Base-by-base conservation (phyloP, 2,113 vertebrate species). In the Lycaon pictus region DNA sequence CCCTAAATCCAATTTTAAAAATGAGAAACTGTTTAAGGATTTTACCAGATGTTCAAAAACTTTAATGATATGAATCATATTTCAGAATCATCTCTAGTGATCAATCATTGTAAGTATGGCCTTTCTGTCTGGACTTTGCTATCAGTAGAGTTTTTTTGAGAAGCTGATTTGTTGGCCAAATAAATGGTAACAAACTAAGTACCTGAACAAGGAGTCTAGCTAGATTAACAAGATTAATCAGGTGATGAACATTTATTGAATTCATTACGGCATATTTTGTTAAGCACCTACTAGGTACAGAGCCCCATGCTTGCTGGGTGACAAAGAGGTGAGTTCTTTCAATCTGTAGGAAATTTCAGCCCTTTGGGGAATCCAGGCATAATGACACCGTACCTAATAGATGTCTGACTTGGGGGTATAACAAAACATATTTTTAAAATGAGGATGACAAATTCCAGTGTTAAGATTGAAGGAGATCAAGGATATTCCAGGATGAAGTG, bases 1-100 rank as follows among this genome's bases (percentile, higher is more conserved):
- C 37, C 37, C 37, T 76, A 56, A 86, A 80, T 53, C 81, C n/a
- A 58, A 13, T 96, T 63, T 55, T 91, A 88, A 62, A 95, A 48
- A 86, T n/a, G 9, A 89, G 20, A 76, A 67, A 65, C 1, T 20
- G 27, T 23, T 48, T 65, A n/a, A 90, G 23, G 53, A 62, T 58
- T 62, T 67, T 79, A 32, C n/a, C 23, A 62, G 6, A 22, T 87
- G 9, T 67, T 95, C 60, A 79, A 51, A 77, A 96, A 7, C 2
- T 62, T 84, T 62, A 95, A 43, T 90, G n/a, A 88, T 43, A 27
- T 88, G 12, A 88, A 58, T 80, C 23, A 48, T 55, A 74, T 79
- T 87, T 89, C 79, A 83, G 11, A 87, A 62, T 83, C 13, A 58
- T 29, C 8, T 79, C 15, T 80, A 88, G 25, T 22, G 83, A 67